These are phyloP conservation scores for Tethea ocularis DNA, from an alignment of 2,888 invertebrate genomes.

Conservation along the genomic window DNA sequence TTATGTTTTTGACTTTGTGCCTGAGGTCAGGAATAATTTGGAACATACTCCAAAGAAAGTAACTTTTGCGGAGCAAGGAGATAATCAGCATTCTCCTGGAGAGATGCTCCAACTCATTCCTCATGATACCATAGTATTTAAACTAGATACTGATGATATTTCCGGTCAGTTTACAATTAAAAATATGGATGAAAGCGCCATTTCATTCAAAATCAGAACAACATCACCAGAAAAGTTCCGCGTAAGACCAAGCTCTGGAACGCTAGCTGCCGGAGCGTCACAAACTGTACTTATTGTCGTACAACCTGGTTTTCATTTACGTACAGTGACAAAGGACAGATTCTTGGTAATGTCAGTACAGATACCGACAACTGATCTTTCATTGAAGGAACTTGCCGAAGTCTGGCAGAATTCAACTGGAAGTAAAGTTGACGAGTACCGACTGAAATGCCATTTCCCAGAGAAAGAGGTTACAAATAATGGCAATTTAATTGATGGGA, in stretches of 20 bases:
- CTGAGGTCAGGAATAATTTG: conserved; percentile 78
- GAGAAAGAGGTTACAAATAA: conserved; percentile 67
- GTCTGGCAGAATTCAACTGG: conserved; percentile 88
- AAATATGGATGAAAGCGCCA: conserved; percentile 84
- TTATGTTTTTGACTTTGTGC: conserved; percentile 88
- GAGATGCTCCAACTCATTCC: conserved; percentile 86
- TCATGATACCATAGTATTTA: conserved; percentile 88
- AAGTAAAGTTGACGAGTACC: conserved; percentile 87
- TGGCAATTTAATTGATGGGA: conserved; percentile 52
- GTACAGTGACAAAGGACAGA: conserved; percentile 90
- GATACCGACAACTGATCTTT: conserved; percentile 82
- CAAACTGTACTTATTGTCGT: conserved; percentile 89
- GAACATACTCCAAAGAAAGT: conserved; percentile 79
- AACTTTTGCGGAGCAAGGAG: conserved; percentile 67
- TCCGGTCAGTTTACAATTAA: conserved; percentile 87
- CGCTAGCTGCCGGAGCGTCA: conserved; percentile 85
- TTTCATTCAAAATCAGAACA: conserved; percentile 92
- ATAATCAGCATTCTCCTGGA: conserved; percentile 68
- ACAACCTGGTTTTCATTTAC: conserved; percentile 88
- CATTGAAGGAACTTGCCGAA: conserved; percentile 86
- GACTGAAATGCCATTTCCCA: conserved; percentile 87
- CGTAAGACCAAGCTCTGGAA: conserved; percentile 94
- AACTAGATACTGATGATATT: conserved; percentile 86
- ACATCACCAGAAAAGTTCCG: conserved; percentile 98
- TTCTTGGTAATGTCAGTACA: conserved; percentile 94